These are phyloP conservation scores for Frankliniella intonsa DNA, from an alignment of 2,888 invertebrate species.

Conservation along the genomic window DNA sequence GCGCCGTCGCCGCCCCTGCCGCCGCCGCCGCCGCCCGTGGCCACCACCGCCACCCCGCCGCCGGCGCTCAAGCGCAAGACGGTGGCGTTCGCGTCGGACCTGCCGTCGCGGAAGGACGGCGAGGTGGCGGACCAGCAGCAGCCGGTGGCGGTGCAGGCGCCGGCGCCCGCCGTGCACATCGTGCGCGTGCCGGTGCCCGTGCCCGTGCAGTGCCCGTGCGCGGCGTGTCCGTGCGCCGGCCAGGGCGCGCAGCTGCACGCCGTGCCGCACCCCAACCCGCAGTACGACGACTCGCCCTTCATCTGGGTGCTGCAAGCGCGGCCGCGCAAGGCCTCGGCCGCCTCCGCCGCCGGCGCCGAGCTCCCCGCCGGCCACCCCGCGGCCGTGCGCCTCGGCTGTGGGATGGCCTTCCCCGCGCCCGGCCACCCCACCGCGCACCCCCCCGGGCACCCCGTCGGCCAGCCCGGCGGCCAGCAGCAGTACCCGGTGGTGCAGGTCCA, in stretches of 20 bases:
- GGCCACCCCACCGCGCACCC: neutral
- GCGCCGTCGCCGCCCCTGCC: neutral
- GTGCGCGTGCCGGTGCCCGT: neutral
- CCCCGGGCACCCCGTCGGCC: neutral
- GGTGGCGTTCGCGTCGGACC: neutral
- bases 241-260: neutral
- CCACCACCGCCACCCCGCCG: neutral
- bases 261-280: conserved; percentile 13
- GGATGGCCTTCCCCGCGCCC: neutral
- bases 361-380: neutral
- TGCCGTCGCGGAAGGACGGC: neutral
- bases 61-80: neutral
- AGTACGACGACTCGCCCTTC: conserved; percentile 8
- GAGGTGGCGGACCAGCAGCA: neutral
- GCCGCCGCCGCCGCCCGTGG: neutral
- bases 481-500: neutral
- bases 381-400: neutral
- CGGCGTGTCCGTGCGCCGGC: neutral
- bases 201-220: conserved; percentile 7
- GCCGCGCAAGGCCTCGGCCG: neutral
- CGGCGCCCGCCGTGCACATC: conserved; percentile 1
- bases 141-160: neutral
- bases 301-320: neutral
- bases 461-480: neutral
- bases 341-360: neutral